Conservation (phyloP, 2,888 invertebrate genomes). For the Linnaemya tessellans region DNA sequence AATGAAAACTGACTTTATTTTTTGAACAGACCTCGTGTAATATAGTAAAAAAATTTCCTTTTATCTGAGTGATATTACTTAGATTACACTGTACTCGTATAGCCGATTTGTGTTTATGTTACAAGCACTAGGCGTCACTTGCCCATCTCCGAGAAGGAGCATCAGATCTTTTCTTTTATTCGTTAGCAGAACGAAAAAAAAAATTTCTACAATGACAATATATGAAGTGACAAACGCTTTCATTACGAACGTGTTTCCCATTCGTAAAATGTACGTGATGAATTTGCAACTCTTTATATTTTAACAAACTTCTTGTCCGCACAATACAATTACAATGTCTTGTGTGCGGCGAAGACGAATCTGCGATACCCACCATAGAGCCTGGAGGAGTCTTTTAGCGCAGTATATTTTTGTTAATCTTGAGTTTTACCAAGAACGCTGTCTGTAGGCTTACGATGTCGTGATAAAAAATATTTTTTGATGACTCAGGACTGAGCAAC, state of each 20-base stretch:
- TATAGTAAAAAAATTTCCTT: too few relatives aligned
- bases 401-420: too few relatives aligned
- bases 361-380: background rate
- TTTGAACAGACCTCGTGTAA: too few relatives aligned
- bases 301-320: constrained; percentile 37
- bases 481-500: too few relatives aligned
- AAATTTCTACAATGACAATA: constrained; percentile 54
- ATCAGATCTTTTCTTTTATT: constrained; percentile 1
- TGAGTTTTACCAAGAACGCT: too few relatives aligned
- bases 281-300: constrained; percentile 60
- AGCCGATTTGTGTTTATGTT: too few relatives aligned
- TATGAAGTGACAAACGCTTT: constrained; percentile 72
- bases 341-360: background rate
- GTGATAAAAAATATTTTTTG: background rate
- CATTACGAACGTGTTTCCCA: constrained; percentile 69
- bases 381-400: too few relatives aligned
- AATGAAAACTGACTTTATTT: too few relatives aligned
- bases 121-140: background rate
- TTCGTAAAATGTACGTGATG: constrained; percentile 68
- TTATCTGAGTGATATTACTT: too few relatives aligned
- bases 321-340: background rate
- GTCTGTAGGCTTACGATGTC: too few relatives aligned
- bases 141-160: constrained; percentile 22
- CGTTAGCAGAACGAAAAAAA: background rate
- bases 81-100: too few relatives aligned